Evolutionary conservation across 2,797 vertebrate genomes (phyloP), one percentile per base, ranked within the genome.

Genomic region (Gambusia yucatana): DNA sequence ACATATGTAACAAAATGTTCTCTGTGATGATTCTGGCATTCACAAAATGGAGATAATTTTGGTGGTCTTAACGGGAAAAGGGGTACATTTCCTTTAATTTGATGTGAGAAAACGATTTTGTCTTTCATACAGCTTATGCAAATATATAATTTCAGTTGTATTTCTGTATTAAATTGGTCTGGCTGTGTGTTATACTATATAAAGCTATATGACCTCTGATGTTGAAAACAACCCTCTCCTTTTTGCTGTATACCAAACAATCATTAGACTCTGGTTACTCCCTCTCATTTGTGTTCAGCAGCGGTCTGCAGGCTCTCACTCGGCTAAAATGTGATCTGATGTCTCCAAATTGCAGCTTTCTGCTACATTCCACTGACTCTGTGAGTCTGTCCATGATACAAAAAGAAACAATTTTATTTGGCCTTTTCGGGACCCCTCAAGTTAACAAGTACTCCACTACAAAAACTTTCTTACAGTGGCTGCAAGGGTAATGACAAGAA

Each of bases 321-420:
- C 25, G 61, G 67, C 65, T 65, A 74, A 81, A 80, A 73, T 83
- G 77, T 55, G 82, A 89, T 85, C 75, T 82, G 79, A 89, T 87
- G 86, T 82, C 84, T 86, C 76, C 57, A 91, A 89, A 91, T 90
- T 79, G 80, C 81, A 88, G 84, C 83, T 85, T 30, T 85, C 86
- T 86, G 73, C 84, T 75, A 16, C 78, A 84, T 82, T 72, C 52
- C 14, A 59, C 48, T 13, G 75, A 77, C 33, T 75, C 75, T 41
- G 33, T 1, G 36, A 78, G 84, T 88, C 79, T 33, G 77, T 25
- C 73, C 36, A 2, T 84, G 81, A 88, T 81, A 85, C 86, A 84
- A 85, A 13, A 13, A 57, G n/a, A 57, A 57, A 57, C 52, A 13
- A 57, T n/a, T 28, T 57, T n/a, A 52, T 81, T 84, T 87, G 78